Evolutionary conservation across 2,888 invertebrate genomes (phyloP).

Genomic region (Agrotis ipsilon): DNA sequence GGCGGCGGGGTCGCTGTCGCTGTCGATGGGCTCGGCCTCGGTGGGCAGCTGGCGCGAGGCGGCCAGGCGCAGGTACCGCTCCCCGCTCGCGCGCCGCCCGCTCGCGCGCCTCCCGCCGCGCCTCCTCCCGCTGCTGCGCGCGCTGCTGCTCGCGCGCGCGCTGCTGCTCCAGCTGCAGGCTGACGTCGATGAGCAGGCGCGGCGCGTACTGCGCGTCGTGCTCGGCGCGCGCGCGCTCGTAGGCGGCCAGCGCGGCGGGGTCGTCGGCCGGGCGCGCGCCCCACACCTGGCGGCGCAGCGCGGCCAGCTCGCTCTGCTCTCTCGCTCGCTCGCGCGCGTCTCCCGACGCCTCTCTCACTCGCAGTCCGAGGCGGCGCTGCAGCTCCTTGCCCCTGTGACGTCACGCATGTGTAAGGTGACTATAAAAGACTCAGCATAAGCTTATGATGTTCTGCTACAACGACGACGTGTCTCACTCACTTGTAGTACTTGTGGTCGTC

Average conservation of each 20-base stretch:
- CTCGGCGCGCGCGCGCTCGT: conserved; percentile 84
- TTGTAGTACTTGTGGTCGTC: conserved; percentile 99
- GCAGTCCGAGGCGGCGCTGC: conserved; percentile 96
- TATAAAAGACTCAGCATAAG: too few species aligned
- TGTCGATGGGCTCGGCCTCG: conserved; percentile 94
- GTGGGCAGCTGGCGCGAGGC: conserved; percentile 92
- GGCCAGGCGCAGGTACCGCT: conserved; percentile 90
- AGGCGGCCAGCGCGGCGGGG: conserved; percentile 73
- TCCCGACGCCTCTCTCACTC: conserved; percentile 97
- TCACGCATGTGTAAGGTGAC: background rate
- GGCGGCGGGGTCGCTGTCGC: conserved; percentile 82
- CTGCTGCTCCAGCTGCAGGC: conserved; percentile 89
- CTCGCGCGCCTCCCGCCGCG: conserved; percentile 76
- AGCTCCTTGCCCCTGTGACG: conserved; percentile 95
- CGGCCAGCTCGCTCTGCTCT: conserved; percentile 96
- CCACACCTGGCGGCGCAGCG: conserved; percentile 92
- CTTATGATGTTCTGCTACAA: too few species aligned
- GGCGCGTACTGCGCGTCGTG: conserved; percentile 96
- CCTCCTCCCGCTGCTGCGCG: conserved; percentile 64
- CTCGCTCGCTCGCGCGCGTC: conserved; percentile 97
- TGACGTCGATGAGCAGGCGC: conserved; percentile 94
- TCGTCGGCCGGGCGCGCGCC: conserved; percentile 90
- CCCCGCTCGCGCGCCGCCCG: conserved; percentile 80
- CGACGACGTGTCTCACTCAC: conserved; percentile 66
- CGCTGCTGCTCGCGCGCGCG: conserved; percentile 63